Base-by-base conservation (phyloP, 2,888 invertebrate species). In the Calephelis perditalis region DNA sequence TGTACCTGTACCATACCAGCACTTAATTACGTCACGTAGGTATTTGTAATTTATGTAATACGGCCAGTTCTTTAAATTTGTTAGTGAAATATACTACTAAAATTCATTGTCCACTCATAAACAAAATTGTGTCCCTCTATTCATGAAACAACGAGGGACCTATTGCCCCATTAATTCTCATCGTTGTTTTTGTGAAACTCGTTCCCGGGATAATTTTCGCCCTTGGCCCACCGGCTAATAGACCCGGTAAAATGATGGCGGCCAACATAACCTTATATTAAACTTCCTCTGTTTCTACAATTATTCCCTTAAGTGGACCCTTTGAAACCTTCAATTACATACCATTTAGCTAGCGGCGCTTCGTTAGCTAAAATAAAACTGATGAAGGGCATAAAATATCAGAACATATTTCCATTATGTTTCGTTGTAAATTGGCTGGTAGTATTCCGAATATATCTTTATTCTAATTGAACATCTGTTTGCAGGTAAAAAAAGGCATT, bases 271-370 rank as follows among this genome's bases (percentile, higher is more conserved):
- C 86, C 86, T 82, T 81, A 81, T 83, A 88, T 88, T 88, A 88
- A 88, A 85, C 78, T 81, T 81, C 87, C 87, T 79, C 87, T 79
- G 84, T 82, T 87, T 81, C 77, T 73, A 83, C 86, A 88, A 88
- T 90, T 89, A 89, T 86, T 89, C 86, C 86, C 87, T 73, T 77
- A 82, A 87, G 88, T 81, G 81, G 81, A 86, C 84, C 88, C 85
- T 86, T 84, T 75, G 76, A 79, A 75, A 80, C 82, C 86, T 84
- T 83, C 89, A 90, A 90, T 90, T 88, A 90, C 87, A 86, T 78
- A 77, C 81, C 84, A 84, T 86, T 84, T 79, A 77, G 82, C 84
- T 80, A 80, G 82, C 80, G 81, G 80, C 84, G 74, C 73, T 78
- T 69, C 74, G 74, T 75, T 79, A 76, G 84, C 84, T 85, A 83